Evolutionary conservation across 2,888 invertebrate genomes (phyloP).

Genomic region (Cetonia aurata): DNA sequence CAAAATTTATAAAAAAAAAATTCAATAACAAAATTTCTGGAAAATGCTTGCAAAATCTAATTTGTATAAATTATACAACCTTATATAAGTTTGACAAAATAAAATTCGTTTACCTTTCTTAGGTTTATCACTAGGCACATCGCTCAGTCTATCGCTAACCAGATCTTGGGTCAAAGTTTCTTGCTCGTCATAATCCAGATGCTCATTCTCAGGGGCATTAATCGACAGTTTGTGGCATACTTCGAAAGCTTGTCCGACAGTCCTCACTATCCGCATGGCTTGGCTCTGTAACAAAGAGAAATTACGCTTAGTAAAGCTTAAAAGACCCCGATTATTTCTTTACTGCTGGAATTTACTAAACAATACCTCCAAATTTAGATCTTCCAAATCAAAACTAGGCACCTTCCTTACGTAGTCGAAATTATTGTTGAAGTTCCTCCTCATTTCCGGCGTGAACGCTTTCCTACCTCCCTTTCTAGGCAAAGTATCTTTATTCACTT

Average conservation of each 20-base stretch:
- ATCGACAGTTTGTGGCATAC: conserved; percentile 96
- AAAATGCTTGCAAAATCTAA: no score
- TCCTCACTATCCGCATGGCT: conserved; percentile 98
- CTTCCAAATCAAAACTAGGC: conserved; percentile 72
- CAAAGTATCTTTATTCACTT: conserved; percentile 45
- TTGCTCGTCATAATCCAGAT: conserved; percentile 68
- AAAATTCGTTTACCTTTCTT: conserved; percentile 69
- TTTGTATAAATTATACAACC: no score
- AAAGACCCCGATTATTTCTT: neutral
- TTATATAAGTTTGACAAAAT: no score
- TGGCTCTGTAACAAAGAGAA: conserved; percentile 79
- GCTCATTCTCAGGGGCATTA: conserved; percentile 64
- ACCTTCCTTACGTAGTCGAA: conserved; percentile 59
- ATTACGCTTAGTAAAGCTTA: conserved; percentile 4
- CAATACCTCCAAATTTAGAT: conserved; percentile 72
- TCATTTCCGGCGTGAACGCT: conserved; percentile 56
- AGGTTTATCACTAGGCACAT: conserved; percentile 68
- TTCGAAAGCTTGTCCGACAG: conserved; percentile 99
- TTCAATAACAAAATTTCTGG: no score
- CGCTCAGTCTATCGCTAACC: conserved; percentile 67
- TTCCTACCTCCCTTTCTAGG: conserved; percentile 42
- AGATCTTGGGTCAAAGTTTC: conserved; percentile 66
- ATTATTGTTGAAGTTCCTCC: conserved; percentile 57
- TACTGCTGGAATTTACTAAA: neutral
- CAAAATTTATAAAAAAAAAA: no score